Percentiles rank a stretch among this genome's conserved stretches.
Evolutionary conservation across 2,113 vertebrate species (phyloP).

Genomic region (Chrysochloris asiatica): DNA sequence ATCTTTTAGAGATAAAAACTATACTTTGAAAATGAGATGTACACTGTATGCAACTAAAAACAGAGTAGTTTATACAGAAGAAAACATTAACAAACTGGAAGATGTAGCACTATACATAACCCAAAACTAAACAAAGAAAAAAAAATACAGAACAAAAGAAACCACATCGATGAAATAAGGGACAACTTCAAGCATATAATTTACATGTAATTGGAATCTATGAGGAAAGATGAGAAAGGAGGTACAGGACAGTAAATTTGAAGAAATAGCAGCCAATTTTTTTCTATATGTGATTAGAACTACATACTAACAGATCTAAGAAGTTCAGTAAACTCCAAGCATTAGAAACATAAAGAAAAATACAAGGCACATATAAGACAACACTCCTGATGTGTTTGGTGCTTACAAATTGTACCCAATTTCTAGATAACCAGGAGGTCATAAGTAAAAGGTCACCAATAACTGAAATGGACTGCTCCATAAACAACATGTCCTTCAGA

Average conservation of each 20-base stretch:
- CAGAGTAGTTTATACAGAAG: neutral
- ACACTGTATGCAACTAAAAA: neutral
- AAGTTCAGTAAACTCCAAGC: neutral
- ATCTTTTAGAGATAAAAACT: constrained; percentile 45
- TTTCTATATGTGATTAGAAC: neutral
- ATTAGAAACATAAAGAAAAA: neutral
- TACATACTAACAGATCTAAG: neutral
- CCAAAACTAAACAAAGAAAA: neutral
- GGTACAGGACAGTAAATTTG: neutral
- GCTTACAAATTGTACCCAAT: neutral
- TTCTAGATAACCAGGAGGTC: neutral
- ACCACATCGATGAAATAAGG: neutral
- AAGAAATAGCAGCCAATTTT: neutral
- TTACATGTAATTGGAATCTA: neutral
- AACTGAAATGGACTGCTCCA: neutral
- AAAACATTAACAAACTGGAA: constrained; percentile 46
- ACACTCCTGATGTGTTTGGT: neutral
- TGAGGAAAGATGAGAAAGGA: neutral
- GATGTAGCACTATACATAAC: neutral
- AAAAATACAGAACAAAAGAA: neutral
- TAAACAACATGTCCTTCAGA: neutral
- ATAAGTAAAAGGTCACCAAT: neutral
- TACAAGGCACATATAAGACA: neutral
- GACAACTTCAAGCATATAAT: neutral
- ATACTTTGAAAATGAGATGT: constrained; percentile 18